phyloP scores from a whole-genome alignment of 2,113 vertebrate genomes.

The Hylia prasina region DNA sequence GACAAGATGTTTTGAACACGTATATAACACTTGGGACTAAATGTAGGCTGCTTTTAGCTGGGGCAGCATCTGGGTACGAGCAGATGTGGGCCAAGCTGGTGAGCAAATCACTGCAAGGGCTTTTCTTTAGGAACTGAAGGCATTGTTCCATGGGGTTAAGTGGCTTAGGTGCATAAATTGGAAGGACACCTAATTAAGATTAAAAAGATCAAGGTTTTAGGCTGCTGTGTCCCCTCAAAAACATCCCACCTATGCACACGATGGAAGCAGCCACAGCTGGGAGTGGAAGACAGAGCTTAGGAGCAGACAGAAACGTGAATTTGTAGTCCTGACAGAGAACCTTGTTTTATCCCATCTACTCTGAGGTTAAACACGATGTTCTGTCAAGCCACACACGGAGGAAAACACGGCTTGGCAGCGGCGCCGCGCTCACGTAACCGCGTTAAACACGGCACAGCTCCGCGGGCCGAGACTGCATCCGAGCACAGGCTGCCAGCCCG shows the following conservation, averaged over 20 bases:
- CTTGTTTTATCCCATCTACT: not conserved
- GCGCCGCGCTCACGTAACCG: not conserved
- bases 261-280: not conserved
- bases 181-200: not conserved
- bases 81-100: not conserved
- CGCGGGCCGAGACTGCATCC: not conserved
- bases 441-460: not conserved
- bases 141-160: not conserved
- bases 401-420: constrained; percentile 13
- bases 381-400: constrained; percentile 35
- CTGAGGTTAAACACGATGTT: constrained; percentile 48
- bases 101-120: not conserved
- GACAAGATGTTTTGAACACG: not conserved
- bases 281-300: not conserved
- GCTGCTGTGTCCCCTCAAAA: not conserved
- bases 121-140: not conserved
- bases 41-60: not conserved
- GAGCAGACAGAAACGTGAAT: not conserved
- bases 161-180: not conserved
- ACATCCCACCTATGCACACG: fast-evolving
- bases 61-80: not conserved
- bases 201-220: not conserved
- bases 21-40: not conserved
- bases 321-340: constrained; percentile 10
- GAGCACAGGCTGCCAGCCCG: not conserved